These are phyloP conservation scores for Magallana nippona DNA, from an alignment of 2,888 invertebrate species.

Conservation along the genomic window DNA sequence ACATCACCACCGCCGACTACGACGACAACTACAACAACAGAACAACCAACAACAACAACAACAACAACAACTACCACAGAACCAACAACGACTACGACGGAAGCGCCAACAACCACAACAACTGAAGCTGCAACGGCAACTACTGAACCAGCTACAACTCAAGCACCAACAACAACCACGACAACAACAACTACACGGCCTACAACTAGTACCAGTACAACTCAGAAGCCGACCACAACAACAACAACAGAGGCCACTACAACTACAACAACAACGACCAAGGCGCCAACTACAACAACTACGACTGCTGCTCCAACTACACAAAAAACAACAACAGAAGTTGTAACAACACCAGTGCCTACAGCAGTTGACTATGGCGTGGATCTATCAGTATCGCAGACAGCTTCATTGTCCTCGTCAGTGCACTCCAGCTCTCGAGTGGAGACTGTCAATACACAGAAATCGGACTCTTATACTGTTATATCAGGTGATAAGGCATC, in stretches of 20 bases:
- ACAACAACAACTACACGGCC: conserved; percentile 14
- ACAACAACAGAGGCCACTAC: background rate
- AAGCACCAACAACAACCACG: conserved; percentile 29
- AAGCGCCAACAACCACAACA: conserved; percentile 36
- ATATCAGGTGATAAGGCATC: background rate
- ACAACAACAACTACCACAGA: background rate
- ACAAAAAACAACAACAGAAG: background rate
- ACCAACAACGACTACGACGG: background rate
- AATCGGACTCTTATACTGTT: background rate
- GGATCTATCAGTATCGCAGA: background rate
- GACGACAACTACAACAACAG: conserved; percentile 26
- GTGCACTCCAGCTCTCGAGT: background rate
- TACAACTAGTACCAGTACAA: background rate
- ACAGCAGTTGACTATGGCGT: background rate
- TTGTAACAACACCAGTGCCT: background rate
- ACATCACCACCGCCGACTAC: background rate
- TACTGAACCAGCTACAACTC: background rate
- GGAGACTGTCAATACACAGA: background rate
- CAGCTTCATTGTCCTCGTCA: background rate
- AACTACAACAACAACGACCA: conserved; percentile 28
- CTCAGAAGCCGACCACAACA: background rate
- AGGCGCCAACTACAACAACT: background rate
- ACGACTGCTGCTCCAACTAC: conserved; percentile 19
- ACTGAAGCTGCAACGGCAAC: conserved; percentile 36
- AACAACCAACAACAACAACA: conserved; percentile 26